Conservation (phyloP, 2,113 vertebrate genomes). For the Hypocryptadius cinnamomeus region DNA sequence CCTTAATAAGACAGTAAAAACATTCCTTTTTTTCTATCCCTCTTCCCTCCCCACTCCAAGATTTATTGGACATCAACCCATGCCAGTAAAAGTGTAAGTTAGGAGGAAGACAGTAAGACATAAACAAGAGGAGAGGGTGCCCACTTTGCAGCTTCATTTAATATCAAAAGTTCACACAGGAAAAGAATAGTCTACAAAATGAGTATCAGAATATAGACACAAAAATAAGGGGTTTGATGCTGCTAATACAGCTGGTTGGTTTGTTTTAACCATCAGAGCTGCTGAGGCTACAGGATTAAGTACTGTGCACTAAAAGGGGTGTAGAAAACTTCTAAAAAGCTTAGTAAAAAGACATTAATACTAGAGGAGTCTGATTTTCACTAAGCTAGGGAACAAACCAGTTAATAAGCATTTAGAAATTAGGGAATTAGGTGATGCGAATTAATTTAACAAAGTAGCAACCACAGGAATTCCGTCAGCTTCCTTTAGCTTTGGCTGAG, state of each 20-base stretch:
- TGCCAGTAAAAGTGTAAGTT: neutral
- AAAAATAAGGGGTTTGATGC: neutral
- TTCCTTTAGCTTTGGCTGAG: slow-evolving; percentile 39
- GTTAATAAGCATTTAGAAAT: slow-evolving; percentile 59
- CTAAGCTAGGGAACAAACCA: neutral
- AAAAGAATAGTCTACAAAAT: neutral
- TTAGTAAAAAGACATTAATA: neutral
- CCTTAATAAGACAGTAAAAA: neutral
- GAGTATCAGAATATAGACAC: neutral
- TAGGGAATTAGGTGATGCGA: slow-evolving; percentile 46
- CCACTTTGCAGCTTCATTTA: neutral
- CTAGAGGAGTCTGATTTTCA: neutral
- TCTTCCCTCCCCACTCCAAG: neutral
- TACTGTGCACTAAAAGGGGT: neutral
- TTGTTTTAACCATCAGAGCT: neutral
- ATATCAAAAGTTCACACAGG: neutral
- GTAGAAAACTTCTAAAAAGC: neutral
- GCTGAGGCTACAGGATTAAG: neutral
- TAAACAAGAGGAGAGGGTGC: neutral
- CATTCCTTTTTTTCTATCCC: neutral
- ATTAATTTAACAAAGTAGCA: slow-evolving; percentile 61
- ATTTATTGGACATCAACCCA: neutral
- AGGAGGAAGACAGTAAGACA: neutral
- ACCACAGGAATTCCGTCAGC: slow-evolving; percentile 59
- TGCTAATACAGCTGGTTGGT: neutral